These are phyloP conservation scores for Anarsia innoxiella DNA, from an alignment of 2,888 invertebrate species.

Conservation along the genomic window DNA sequence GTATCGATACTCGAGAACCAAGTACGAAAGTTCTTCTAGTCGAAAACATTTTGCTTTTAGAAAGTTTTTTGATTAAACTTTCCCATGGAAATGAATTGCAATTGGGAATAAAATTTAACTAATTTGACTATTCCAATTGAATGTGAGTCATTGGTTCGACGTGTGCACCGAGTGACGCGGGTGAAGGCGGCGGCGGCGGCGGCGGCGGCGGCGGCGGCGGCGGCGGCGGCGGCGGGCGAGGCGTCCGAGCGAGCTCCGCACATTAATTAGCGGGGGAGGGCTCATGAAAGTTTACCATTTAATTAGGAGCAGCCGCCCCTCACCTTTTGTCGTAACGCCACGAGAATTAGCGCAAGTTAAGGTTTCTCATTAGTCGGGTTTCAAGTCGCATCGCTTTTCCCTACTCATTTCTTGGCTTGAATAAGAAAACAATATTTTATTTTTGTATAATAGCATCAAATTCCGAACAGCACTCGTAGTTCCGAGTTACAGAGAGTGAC, in stretches of 20 bases:
- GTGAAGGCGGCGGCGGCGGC: slow-evolving; percentile 10
- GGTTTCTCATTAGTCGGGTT: slow-evolving; percentile 56
- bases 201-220: too few relatives aligned
- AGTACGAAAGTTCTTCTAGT: slow-evolving; percentile 30
- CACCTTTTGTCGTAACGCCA: slow-evolving; percentile 61
- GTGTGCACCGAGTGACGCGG: slow-evolving; percentile 1
- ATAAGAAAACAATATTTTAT: too few relatives aligned
- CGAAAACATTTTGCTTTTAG: slow-evolving; percentile 14
- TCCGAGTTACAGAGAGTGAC: too few relatives aligned
- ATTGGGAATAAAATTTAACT: slow-evolving; percentile 22
- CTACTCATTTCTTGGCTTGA: slow-evolving; percentile 18
- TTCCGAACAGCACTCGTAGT: too few relatives aligned
- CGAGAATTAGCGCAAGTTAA: slow-evolving; percentile 57
- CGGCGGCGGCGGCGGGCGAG: slow-evolving; percentile 22
- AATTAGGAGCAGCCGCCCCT: slow-evolving; percentile 66
- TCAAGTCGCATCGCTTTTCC: slow-evolving; percentile 37
- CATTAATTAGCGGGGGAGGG: slow-evolving; percentile 66
- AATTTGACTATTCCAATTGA: slow-evolving; percentile 2
- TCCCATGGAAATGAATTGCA: slow-evolving; percentile 11
- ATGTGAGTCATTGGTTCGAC: slow-evolving; percentile 1
- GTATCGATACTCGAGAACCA: slow-evolving; percentile 48
- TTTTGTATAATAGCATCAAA: too few relatives aligned
- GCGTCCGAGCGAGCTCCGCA: slow-evolving; percentile 52
- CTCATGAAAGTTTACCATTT: slow-evolving; percentile 75
- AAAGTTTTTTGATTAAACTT: slow-evolving; percentile 21